Conservation (phyloP, 2,797 vertebrate genomes). For the Chelidonichthys spinosus region DNA sequence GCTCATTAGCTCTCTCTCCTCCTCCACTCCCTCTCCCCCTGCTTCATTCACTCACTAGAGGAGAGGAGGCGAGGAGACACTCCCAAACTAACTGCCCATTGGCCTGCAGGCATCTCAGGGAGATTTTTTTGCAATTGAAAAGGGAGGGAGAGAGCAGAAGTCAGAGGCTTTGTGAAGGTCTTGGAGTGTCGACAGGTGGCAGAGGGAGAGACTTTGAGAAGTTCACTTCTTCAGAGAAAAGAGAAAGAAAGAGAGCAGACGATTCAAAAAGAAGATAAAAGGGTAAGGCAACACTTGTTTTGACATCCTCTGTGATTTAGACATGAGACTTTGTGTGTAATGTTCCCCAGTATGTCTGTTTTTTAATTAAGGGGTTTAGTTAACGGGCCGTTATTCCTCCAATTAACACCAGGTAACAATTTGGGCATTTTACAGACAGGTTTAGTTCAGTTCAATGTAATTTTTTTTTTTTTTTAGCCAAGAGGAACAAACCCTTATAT, state of each 20-base stretch:
- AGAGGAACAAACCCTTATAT: not conserved
- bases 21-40: conserved; percentile 53
- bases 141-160: conserved; percentile 63
- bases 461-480: too few relatives aligned
- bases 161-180: conserved; percentile 49
- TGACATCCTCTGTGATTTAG: not conserved
- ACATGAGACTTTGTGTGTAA: not conserved
- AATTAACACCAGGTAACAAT: not conserved
- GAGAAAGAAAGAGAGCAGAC: conserved; percentile 43
- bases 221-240: conserved; percentile 47
- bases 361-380: not conserved
- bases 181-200: conserved; percentile 83
- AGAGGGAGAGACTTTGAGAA: conserved; percentile 52
- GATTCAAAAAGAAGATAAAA: conserved; percentile 54
- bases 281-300: conserved; percentile 69
- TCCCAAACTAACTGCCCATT: conserved; percentile 79
- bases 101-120: conserved; percentile 75
- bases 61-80: conserved; percentile 73
- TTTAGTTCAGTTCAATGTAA: not conserved
- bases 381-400: not conserved
- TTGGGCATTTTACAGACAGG: not conserved
- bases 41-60: conserved; percentile 58
- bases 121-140: conserved; percentile 80
- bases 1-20: conserved; percentile 65
- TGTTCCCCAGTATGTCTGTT: not conserved